Base-by-base conservation (phyloP, 2,888 invertebrate genomes). In the Lasioglossum calceatum region DNA sequence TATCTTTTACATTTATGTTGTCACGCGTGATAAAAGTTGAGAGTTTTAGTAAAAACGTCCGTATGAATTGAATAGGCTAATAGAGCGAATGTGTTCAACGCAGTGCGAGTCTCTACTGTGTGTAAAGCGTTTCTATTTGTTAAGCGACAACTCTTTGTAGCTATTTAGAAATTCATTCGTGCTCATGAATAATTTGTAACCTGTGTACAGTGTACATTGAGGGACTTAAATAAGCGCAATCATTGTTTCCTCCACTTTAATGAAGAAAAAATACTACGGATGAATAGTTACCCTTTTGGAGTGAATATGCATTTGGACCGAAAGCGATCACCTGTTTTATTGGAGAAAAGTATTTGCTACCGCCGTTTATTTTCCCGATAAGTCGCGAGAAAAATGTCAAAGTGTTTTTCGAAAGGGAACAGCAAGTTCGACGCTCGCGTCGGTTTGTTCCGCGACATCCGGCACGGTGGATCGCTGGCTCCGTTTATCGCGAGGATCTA, bases 401-500 rank as follows among this genome's bases (percentile, higher is more conserved):
- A 19, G 23, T 4, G 36, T 64, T 19, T 64, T 64, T 32, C 32
- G 32, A 64, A 32, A 64, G 64, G 64, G 8, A 64, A 19, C 19
- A 19, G 32, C 32, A 64, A 64, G 70, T 70, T 70, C 70, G 70
- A 70, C 70, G 70, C 10, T 47, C 47, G 47, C 47, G 47, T 47
- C 16, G 47, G 44, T 47, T 70, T 70, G 42, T 83, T 71, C 58
- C 71, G 47, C 73, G 77, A 77, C 77, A 67, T 77, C 77, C 77
- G 44, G 77, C 75, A 61, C 19, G 54, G 47, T 32, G 79, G 16
- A 75, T 73, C 79, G 44, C 36, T 8, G 36, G 23, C 73, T 71
- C 71, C 82, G 81, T 82, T 82, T 87, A 87, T 88, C 91, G 80
- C 67, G 85, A 4, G 85, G 85, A 91, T 91, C 88, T 87, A 90